A percentile compares a stretch with the other conserved stretches of the same genome.
Conservation (phyloP, 1,140 invertebrate species). For the Zophobas atratus region DNA sequence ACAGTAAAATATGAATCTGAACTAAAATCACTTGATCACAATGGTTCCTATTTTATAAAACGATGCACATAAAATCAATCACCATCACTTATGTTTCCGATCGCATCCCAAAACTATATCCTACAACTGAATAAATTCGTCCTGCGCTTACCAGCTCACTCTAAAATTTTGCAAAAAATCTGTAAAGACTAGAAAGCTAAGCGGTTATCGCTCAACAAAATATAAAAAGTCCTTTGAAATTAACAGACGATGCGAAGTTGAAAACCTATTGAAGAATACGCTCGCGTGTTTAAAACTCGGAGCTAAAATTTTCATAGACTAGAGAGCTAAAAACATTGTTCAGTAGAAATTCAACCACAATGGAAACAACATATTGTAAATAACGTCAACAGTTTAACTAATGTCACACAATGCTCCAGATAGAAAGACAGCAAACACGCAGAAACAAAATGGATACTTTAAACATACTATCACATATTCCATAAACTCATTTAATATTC, state of each 20-base stretch:
- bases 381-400: constrained; percentile 24
- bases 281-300: not conserved
- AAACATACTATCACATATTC: constrained; percentile 44
- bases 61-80: not conserved
- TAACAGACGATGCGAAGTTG: too few species aligned
- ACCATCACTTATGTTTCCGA: constrained; percentile 4
- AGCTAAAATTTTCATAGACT: constrained; percentile 32
- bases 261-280: too few species aligned
- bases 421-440: constrained; percentile 11
- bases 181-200: constrained; percentile 44
- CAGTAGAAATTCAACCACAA: constrained; percentile 24
- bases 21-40: constrained; percentile 11
- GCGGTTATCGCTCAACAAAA: constrained; percentile 24
- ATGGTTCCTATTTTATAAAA: not conserved
- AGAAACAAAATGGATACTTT: constrained; percentile 19
- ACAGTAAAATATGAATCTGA: constrained; percentile 7
- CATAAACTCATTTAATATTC: constrained; percentile 33
- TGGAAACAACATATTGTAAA: constrained; percentile 10
- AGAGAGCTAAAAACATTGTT: constrained; percentile 27
- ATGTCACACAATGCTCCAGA: constrained; percentile 28
- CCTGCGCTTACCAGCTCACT: not conserved
- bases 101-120: not conserved
- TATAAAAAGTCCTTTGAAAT: not conserved
- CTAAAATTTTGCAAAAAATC: constrained; percentile 40
- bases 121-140: constrained; percentile 15